Conservation (phyloP, 1,140 invertebrate genomes). For the Popillia japonica region DNA sequence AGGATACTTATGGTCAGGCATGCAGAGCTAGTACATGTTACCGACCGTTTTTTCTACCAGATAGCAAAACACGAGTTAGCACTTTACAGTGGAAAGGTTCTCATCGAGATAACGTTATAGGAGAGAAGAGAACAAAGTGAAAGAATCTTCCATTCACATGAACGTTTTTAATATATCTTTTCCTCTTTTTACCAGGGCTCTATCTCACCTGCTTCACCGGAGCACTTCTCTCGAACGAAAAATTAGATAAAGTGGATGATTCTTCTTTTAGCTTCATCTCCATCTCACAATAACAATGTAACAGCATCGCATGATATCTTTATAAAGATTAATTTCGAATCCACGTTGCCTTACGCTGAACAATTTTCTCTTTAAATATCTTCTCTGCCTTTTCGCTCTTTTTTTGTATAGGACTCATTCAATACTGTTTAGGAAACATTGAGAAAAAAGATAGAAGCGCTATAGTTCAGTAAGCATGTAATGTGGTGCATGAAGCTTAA, state of each 20-base stretch:
- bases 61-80: constrained; percentile 39
- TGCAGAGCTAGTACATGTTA: constrained; percentile 36
- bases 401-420: neutral
- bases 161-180: constrained; percentile 4
- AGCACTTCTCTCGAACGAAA: constrained; percentile 1
- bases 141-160: constrained; percentile 16
- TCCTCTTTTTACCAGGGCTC: neutral
- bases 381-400: neutral
- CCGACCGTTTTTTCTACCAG: constrained; percentile 22
- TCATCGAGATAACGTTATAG: constrained; percentile 19
- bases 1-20: constrained; percentile 38
- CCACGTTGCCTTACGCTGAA: neutral
- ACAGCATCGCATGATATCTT: constrained; percentile 13
- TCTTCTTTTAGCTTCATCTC: neutral
- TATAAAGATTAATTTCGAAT: neutral
- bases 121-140: constrained; percentile 16
- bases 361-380: neutral
- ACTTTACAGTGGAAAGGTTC: constrained; percentile 37
- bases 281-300: neutral
- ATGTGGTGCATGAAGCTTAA: neutral
- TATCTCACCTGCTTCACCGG: neutral
- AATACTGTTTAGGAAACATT: neutral
- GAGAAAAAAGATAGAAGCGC: neutral
- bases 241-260: constrained; percentile 15
- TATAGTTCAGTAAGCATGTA: neutral